Evolutionary conservation across 2,113 vertebrate species (phyloP).

Genomic region (Illadopsis cleaveri): DNA sequence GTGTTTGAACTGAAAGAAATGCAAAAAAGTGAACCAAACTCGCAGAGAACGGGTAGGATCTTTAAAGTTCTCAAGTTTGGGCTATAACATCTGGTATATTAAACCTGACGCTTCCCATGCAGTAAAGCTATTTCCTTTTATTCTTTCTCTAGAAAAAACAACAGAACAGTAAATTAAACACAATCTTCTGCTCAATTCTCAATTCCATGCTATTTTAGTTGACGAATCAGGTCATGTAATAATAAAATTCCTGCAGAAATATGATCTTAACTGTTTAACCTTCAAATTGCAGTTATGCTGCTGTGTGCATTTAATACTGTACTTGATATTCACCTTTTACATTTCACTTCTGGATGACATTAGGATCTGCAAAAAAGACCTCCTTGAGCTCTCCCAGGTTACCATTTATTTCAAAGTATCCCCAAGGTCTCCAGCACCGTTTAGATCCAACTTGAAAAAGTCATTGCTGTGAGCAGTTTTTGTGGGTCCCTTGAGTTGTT

Average conservation of each 20-base stretch:
- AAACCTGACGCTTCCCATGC: not conserved
- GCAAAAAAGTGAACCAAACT: not conserved
- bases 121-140: slow-evolving; percentile 8
- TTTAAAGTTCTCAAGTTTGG: not conserved
- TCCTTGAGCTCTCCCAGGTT: slow-evolving; percentile 42
- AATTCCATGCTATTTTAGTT: slow-evolving; percentile 17
- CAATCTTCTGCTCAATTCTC: slow-evolving; percentile 16
- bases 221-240: not conserved
- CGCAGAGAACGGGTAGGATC: not conserved
- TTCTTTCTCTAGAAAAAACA: slow-evolving; percentile 17
- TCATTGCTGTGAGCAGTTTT: not conserved
- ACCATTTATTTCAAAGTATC: slow-evolving; percentile 47
- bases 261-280: not conserved
- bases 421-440: not conserved
- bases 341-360: slow-evolving; percentile 45
- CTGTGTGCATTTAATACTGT: slow-evolving; percentile 6
- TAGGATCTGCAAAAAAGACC: slow-evolving; percentile 34
- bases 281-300: slow-evolving; percentile 6
- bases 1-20: not conserved
- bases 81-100: not conserved
- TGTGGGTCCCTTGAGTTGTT: not conserved
- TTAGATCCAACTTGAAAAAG: slow-evolving; percentile 38
- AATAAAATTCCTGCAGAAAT: slow-evolving; percentile 56
- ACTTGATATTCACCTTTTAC: slow-evolving; percentile 32
- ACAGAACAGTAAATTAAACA: slow-evolving; percentile 24